Evolutionary conservation across 1,140 invertebrate genomes (phyloP).

Genomic region (Trichoplusia ni): DNA sequence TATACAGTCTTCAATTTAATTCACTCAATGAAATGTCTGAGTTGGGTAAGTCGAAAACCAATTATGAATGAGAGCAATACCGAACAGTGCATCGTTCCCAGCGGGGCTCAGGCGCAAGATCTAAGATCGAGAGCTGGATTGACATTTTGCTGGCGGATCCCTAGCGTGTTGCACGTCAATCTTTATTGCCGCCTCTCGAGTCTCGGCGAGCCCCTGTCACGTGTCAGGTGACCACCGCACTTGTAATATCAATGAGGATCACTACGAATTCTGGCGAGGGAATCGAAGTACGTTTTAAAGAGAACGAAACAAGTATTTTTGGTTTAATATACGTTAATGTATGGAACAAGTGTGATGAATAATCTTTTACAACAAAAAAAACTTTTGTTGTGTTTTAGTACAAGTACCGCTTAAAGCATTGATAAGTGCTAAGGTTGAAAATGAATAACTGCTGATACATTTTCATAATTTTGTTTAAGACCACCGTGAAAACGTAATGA

Average conservation of each 20-base stretch:
- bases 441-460: no score
- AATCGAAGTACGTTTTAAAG: background rate
- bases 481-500: no score
- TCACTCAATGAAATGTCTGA: no score
- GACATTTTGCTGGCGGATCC: constrained; percentile 68
- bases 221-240: constrained; percentile 40
- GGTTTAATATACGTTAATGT: no score
- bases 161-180: constrained; percentile 61
- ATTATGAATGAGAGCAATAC: constrained; percentile 11
- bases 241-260: constrained; percentile 38
- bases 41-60: constrained; percentile 5
- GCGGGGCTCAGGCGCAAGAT: constrained; percentile 46
- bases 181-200: constrained; percentile 58
- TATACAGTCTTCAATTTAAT: no score
- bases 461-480: no score
- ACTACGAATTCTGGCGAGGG: background rate
- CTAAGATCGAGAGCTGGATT: constrained; percentile 70
- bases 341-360: no score
- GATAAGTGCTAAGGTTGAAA: no score
- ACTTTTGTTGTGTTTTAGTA: no score
- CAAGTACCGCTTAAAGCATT: no score
- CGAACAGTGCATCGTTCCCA: constrained; percentile 43
- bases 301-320: background rate
- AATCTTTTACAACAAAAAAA: no score
- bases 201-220: constrained; percentile 36